Conservation (phyloP, 2,888 invertebrate species). For the Brachyopa scutellaris region DNA sequence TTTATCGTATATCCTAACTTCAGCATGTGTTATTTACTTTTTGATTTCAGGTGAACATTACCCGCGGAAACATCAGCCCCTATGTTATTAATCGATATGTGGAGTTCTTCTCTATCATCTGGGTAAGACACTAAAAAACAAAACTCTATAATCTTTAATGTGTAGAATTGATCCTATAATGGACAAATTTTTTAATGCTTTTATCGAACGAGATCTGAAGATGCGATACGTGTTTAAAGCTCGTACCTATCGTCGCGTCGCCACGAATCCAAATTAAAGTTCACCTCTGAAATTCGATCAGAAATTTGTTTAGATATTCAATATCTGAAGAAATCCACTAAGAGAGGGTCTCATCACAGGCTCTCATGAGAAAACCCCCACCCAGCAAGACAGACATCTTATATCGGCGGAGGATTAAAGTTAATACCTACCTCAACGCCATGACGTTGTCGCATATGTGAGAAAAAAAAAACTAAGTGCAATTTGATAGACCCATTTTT, state of each 20-base stretch:
- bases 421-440: slow-evolving; percentile 69
- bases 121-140: slow-evolving; percentile 46
- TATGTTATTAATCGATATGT: slow-evolving; percentile 72
- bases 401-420: slow-evolving; percentile 69
- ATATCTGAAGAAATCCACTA: slow-evolving; percentile 15
- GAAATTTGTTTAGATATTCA: slow-evolving; percentile 54
- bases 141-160: neutral
- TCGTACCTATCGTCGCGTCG: slow-evolving; percentile 15
- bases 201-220: slow-evolving; percentile 45
- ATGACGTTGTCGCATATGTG: slow-evolving; percentile 50
- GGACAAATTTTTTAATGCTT: slow-evolving; percentile 35
- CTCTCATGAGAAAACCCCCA: slow-evolving; percentile 57
- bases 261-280: slow-evolving; percentile 29
- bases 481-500: slow-evolving; percentile 70
- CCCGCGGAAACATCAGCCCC: slow-evolving; percentile 20
- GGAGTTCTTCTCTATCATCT: slow-evolving; percentile 70
- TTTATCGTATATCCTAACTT: too few relatives aligned
- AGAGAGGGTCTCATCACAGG: slow-evolving; percentile 13
- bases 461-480: slow-evolving; percentile 51
- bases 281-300: slow-evolving; percentile 41
- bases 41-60: slow-evolving; percentile 34
- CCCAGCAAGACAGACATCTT: slow-evolving; percentile 58
- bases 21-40: too few relatives aligned
- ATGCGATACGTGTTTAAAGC: slow-evolving; percentile 55
- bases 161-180: slow-evolving; percentile 49